Base-by-base conservation (phyloP, 2,113 vertebrate genomes). In the Xiphorhynchus elegans region DNA sequence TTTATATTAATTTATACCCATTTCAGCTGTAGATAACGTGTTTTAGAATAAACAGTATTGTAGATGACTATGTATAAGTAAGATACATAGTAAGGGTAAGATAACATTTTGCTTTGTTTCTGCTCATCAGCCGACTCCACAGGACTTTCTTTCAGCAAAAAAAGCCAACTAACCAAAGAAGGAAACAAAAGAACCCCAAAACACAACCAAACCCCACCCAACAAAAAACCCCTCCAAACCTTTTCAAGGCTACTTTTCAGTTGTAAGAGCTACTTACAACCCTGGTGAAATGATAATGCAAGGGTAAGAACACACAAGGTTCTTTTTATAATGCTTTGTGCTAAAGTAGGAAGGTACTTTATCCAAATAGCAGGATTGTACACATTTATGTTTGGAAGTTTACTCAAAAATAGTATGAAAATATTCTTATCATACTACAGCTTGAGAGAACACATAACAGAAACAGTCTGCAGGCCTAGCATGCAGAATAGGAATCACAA, bases 351-450 rank as follows among this genome's bases (percentile, higher is more conserved):
- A 44, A 62, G 75, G 73, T 55, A 69, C 59, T 91, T 94, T 70
- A 77, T 35, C 81, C 73, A 60, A 87, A 84, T 6, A 92, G 85
- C 35, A 96, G 55, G 39, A 82, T 58, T 2, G 0, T 49, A 95
- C 52, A 93, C 50, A 66, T 80, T 87, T 76, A 63, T 37, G 62
- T 59, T 76, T 70, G 62, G 68, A 95, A 93, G 28, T 93, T 96
- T 87, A 96, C 93, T 89, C 63, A 90, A 90, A 97, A 96, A 40
- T 44, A 88, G 66, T 91, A 94, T 23, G 49, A 84, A 93, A 93
- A 87, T 91, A 90, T 74, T 87, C 56, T 86, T 82, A 87, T 93
- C 95, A 81, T 81, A 91, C 74, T 84, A 83, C 70, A 95, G 50
- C 35, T 91, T 74, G 52, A 95, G 88, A 94, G 55, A 94, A 79